Conservation (phyloP, 2,797 vertebrate genomes). For the Tangara arthus region DNA sequence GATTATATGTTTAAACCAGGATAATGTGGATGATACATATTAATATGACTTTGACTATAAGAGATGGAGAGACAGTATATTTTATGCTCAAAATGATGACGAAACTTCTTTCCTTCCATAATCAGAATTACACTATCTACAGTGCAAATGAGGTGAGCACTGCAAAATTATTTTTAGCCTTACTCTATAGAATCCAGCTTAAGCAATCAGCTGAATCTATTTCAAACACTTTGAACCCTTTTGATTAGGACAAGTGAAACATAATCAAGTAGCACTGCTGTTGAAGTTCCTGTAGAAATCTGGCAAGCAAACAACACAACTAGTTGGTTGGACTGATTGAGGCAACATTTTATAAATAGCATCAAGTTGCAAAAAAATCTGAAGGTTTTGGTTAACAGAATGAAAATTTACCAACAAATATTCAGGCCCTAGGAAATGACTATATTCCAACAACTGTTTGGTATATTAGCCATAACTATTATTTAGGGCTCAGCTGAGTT, state of each 20-base stretch:
- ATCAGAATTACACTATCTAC: background rate
- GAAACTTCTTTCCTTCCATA: background rate
- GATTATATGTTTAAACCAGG: background rate
- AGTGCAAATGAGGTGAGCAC: background rate
- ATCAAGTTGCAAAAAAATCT: background rate
- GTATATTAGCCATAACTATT: background rate
- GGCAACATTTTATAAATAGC: background rate
- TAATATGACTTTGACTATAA: background rate
- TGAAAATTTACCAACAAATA: background rate
- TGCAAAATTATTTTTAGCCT: background rate
- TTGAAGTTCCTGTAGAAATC: background rate
- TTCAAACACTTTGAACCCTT: background rate
- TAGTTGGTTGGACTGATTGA: background rate
- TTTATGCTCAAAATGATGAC: background rate
- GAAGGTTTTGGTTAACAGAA: background rate
- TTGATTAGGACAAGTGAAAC: background rate
- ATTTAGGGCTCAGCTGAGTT: background rate
- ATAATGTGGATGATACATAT: background rate
- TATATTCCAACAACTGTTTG: background rate
- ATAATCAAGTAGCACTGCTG: background rate
- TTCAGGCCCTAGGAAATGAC: background rate
- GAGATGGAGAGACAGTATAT: background rate
- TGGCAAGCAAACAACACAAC: background rate
- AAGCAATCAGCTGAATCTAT: background rate
- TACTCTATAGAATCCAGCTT: background rate